phyloP scores from a whole-genome alignment of 2,888 invertebrate species.

The Drosophila neotestacea region DNA sequence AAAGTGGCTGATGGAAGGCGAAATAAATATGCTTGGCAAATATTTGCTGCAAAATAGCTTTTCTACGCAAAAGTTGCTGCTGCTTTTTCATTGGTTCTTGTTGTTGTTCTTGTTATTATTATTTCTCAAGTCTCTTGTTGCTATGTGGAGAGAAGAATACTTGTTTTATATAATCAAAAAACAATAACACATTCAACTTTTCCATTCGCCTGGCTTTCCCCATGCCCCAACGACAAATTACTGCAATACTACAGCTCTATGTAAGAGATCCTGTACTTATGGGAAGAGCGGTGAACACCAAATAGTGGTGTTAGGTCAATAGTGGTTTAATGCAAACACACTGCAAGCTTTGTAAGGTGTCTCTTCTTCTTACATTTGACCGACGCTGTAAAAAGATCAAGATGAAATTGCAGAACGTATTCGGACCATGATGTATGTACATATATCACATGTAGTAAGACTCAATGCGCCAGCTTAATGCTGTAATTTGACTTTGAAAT shows the following conservation, averaged over 20 bases:
- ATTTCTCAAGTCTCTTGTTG: conserved; percentile 39
- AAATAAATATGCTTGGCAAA: conserved; percentile 72
- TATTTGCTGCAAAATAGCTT: conserved; percentile 69
- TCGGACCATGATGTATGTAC: no score
- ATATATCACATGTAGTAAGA: no score
- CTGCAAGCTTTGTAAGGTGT: no score
- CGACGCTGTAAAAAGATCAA: no score
- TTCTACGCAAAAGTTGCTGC: conserved; percentile 60
- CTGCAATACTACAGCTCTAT: conserved; percentile 32
- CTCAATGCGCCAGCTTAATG: no score
- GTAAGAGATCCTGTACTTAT: no score
- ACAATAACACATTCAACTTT: conserved; percentile 65
- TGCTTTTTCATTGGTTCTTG: conserved; percentile 30
- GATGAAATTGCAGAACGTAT: no score
- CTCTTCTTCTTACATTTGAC: no score
- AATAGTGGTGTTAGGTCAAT: no score
- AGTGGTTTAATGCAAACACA: no score
- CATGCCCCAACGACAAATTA: conserved; percentile 6
- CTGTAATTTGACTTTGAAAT: no score
- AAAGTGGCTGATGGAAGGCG: conserved; percentile 64
- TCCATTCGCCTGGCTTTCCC: conserved; percentile 36
- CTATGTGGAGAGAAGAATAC: conserved; percentile 32
- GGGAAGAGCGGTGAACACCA: no score
- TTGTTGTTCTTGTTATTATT: conserved; percentile 9
- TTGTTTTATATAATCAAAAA: conserved; percentile 58